Evolutionary conservation across 2,888 invertebrate species (phyloP).

Genomic region (Adela reaumurella): DNA sequence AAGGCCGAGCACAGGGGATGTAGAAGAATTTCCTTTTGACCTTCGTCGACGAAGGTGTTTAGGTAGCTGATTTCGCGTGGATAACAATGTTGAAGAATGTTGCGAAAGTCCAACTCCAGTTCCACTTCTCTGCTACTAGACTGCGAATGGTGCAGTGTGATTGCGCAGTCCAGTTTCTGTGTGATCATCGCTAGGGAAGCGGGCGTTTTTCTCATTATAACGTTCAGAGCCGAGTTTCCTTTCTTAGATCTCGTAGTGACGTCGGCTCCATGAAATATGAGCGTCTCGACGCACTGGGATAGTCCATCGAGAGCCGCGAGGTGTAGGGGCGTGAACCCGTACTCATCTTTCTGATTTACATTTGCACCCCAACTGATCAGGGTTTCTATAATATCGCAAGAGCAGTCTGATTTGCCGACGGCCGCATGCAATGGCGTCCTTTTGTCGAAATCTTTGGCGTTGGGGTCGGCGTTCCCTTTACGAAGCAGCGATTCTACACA

Average conservation of each 20-base stretch:
- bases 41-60: slow-evolving; percentile 84
- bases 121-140: slow-evolving; percentile 79
- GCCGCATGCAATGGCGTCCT: slow-evolving; percentile 81
- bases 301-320: slow-evolving; percentile 82
- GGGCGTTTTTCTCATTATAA: slow-evolving; percentile 83
- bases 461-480: slow-evolving; percentile 74
- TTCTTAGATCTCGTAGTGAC: slow-evolving; percentile 86
- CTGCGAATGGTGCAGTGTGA: slow-evolving; percentile 73
- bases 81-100: slow-evolving; percentile 77
- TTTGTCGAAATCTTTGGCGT: slow-evolving; percentile 76
- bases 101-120: slow-evolving; percentile 76
- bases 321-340: slow-evolving; percentile 82
- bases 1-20: slow-evolving; percentile 88
- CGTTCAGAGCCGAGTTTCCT: slow-evolving; percentile 80
- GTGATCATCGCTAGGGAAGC: slow-evolving; percentile 80
- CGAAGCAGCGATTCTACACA: slow-evolving; percentile 74
- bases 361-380: slow-evolving; percentile 77
- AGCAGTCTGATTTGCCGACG: slow-evolving; percentile 76
- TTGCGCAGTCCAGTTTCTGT: slow-evolving; percentile 76
- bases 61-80: slow-evolving; percentile 82
- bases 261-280: slow-evolving; percentile 82
- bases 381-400: slow-evolving; percentile 76
- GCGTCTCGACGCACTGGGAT: slow-evolving; percentile 78
- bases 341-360: slow-evolving; percentile 80
- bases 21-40: slow-evolving; percentile 80